Conservation (phyloP, 2,113 vertebrate genomes). For the Taurulus bubalis region DNA sequence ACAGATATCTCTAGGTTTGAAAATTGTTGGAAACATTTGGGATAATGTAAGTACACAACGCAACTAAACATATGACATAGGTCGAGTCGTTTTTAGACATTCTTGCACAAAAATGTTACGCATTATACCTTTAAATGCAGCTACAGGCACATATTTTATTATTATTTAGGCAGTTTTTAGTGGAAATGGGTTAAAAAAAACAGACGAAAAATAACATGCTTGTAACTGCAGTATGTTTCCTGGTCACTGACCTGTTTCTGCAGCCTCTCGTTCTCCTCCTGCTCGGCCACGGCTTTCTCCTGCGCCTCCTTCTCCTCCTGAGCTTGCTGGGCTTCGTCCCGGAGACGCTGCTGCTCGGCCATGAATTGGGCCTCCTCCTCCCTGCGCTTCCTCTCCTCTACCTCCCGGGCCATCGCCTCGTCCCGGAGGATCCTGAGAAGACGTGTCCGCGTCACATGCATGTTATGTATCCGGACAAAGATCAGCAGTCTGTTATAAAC, state of each 20-base stretch:
- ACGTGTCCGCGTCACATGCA: background rate
- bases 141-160: background rate
- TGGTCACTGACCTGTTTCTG: slow-evolving; percentile 89
- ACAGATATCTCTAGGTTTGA: no score
- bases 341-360: slow-evolving; percentile 81
- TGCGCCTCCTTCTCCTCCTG: slow-evolving; percentile 81
- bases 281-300: slow-evolving; percentile 84
- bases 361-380: slow-evolving; percentile 85
- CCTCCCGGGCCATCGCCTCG: slow-evolving; percentile 86
- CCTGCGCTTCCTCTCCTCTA: slow-evolving; percentile 85
- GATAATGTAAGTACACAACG: background rate
- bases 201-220: background rate
- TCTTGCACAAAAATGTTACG: background rate
- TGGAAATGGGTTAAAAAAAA: background rate
- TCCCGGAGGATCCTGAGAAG: slow-evolving; percentile 84
- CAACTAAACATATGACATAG: background rate
- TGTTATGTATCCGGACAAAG: background rate
- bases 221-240: background rate
- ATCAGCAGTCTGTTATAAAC: background rate
- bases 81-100: background rate
- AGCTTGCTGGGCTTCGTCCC: slow-evolving; percentile 77
- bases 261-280: slow-evolving; percentile 88
- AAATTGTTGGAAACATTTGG: background rate
- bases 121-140: background rate
- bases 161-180: background rate